Evolutionary conservation across 2,797 vertebrate species (phyloP).

Genomic region (Eulemur coronatus): DNA sequence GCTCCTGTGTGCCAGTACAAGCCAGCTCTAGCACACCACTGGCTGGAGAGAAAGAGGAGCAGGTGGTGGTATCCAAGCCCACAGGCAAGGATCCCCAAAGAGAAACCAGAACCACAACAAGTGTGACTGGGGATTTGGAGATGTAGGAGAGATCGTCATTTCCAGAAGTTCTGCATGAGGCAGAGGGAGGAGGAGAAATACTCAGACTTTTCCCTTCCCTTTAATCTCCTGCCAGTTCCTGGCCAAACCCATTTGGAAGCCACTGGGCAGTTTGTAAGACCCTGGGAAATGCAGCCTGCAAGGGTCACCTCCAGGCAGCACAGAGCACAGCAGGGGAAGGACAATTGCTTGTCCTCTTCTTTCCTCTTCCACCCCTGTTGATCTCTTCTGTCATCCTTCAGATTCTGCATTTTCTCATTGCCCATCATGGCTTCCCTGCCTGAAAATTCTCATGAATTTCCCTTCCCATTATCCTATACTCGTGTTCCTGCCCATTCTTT

Average conservation of each 20-base stretch:
- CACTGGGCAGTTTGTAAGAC: background rate
- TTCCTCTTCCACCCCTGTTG: background rate
- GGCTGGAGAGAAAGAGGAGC: background rate
- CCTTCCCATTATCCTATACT: background rate
- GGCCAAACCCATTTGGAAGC: background rate
- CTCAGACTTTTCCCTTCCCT: background rate
- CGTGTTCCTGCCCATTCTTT: background rate
- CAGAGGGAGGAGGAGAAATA: background rate
- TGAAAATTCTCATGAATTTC: background rate
- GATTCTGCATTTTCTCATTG: background rate
- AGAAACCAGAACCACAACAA: background rate
- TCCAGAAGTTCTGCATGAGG: background rate
- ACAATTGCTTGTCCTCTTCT: background rate
- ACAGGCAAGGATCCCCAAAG: background rate
- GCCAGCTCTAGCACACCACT: background rate
- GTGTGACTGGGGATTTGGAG: background rate
- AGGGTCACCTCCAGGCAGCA: background rate
- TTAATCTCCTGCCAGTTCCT: background rate
- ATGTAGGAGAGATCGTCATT: background rate
- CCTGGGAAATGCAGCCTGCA: background rate
- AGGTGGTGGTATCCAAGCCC: background rate
- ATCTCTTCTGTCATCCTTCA: background rate
- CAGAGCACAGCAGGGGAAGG: background rate
- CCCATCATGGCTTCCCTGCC: background rate
- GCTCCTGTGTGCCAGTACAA: background rate